Percentiles rank a stretch among this genome's conserved stretches.
phyloP scores from a whole-genome alignment of 2,888 invertebrate genomes.

The Agrotis exclamationis region DNA sequence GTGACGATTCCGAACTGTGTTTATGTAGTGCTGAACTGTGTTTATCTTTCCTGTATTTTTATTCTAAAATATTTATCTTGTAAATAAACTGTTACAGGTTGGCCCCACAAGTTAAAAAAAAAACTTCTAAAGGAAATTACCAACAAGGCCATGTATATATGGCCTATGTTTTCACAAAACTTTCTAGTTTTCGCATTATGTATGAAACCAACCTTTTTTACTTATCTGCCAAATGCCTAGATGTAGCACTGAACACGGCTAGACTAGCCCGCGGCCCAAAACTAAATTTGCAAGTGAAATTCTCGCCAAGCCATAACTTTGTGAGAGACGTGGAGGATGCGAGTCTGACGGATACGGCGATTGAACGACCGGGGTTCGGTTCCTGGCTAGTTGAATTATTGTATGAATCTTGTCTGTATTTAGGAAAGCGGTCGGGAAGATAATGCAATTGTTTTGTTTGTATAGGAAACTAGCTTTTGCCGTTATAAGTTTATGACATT shows the following conservation, averaged over 20 bases:
- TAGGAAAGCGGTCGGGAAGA: slow-evolving; percentile 23
- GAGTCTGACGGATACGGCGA: slow-evolving; percentile 38
- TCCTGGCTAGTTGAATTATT: slow-evolving; percentile 41
- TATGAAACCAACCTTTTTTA: slow-evolving; percentile 6
- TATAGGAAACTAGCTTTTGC: background rate
- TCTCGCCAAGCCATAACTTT: slow-evolving; percentile 60
- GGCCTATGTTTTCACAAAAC: too few species aligned
- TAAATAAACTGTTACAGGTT: too few species aligned
- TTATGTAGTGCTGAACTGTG: too few species aligned
- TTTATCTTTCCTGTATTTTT: too few species aligned
- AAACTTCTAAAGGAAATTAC: too few species aligned
- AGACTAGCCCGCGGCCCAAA: slow-evolving; percentile 57
- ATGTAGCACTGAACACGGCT: slow-evolving; percentile 18
- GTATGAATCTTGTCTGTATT: slow-evolving; percentile 31
- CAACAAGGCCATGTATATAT: too few species aligned
- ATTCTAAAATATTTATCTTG: too few species aligned
- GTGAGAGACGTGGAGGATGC: slow-evolving; percentile 44
- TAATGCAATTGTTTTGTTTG: background rate
- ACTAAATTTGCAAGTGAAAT: slow-evolving; percentile 69
- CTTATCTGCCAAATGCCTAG: background rate
- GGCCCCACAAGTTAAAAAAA: too few species aligned
- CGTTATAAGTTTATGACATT: too few species aligned
- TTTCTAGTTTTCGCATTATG: background rate
- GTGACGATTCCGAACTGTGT: too few species aligned
- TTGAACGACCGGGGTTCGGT: slow-evolving; percentile 39